phyloP scores from a whole-genome alignment of 2,888 invertebrate genomes.

The Agonum fuliginosum region DNA sequence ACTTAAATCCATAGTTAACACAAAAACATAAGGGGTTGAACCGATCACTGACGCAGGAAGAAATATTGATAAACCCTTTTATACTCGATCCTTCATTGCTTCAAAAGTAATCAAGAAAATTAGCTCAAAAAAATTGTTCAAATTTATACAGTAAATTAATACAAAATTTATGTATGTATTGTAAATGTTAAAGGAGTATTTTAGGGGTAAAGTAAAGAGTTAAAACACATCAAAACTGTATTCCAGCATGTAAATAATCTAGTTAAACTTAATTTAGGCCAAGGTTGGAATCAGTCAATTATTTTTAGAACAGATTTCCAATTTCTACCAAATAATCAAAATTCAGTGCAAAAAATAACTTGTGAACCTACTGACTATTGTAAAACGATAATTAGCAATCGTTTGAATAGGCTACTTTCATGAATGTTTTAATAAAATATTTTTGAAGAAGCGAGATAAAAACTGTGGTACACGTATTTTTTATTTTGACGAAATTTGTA shows the following conservation, averaged over 20 bases:
- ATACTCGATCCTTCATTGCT: too few relatives aligned
- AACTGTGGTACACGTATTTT: too few relatives aligned
- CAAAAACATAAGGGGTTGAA: constrained; percentile 28
- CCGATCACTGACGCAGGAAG: too few relatives aligned
- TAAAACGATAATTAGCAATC: too few relatives aligned
- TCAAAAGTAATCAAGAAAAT: not conserved
- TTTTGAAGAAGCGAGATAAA: too few relatives aligned
- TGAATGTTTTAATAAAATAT: too few relatives aligned
- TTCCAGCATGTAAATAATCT: constrained; percentile 39
- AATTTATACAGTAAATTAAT: too few relatives aligned
- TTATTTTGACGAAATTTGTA: too few relatives aligned
- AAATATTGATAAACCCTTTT: constrained; percentile 6
- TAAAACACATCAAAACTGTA: constrained; percentile 13
- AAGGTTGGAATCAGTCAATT: constrained; percentile 18
- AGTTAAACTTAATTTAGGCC: constrained; percentile 27
- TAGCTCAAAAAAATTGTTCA: not conserved
- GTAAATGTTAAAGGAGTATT: not conserved
- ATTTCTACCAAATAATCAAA: too few relatives aligned
- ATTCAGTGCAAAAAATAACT: too few relatives aligned
- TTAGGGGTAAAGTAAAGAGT: not conserved
- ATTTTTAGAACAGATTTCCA: not conserved
- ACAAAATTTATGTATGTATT: not conserved
- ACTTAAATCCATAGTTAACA: not conserved
- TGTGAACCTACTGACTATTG: too few relatives aligned
- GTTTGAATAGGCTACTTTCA: too few relatives aligned